Evolutionary conservation across 2,113 vertebrate genomes (phyloP).

Genomic region (Pseudorectes ferrugineus): DNA sequence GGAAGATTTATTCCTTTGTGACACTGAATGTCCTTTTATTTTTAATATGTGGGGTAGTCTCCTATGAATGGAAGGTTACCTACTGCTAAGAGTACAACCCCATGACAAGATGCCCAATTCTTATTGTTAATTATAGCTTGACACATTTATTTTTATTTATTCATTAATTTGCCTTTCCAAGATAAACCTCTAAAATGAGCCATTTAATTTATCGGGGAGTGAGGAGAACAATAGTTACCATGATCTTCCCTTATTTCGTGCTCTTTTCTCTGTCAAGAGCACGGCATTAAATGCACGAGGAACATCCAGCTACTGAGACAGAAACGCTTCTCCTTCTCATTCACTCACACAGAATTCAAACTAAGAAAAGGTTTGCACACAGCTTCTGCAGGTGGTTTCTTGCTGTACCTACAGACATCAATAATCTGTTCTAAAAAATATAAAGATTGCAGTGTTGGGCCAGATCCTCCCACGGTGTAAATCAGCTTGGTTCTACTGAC

Average conservation of each 20-base stretch:
- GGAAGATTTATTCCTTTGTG: constrained; percentile 50
- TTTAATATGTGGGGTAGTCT: constrained; percentile 35
- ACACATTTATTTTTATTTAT: constrained; percentile 71
- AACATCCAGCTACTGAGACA: background rate
- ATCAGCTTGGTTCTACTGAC: background rate
- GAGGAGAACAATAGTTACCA: constrained; percentile 43
- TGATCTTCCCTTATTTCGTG: constrained; percentile 40
- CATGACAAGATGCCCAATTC: constrained; percentile 49
- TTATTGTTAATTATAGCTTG: constrained; percentile 65
- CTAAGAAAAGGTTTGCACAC: background rate
- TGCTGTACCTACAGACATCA: background rate
- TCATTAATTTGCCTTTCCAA: constrained; percentile 48
- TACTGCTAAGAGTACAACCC: constrained; percentile 33
- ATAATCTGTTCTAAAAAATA: background rate
- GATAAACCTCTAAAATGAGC: constrained; percentile 55
- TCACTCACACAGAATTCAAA: background rate
- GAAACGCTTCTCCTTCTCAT: background rate
- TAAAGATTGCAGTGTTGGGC: background rate
- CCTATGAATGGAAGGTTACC: constrained; percentile 38
- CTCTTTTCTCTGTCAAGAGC: constrained; percentile 16
- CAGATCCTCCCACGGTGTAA: background rate
- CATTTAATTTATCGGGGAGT: constrained; percentile 49
- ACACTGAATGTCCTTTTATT: constrained; percentile 24
- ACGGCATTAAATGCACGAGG: background rate
- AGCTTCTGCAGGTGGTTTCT: background rate